Base-by-base conservation (phyloP, 2,888 invertebrate genomes). In the Standfussiana lucernea region DNA sequence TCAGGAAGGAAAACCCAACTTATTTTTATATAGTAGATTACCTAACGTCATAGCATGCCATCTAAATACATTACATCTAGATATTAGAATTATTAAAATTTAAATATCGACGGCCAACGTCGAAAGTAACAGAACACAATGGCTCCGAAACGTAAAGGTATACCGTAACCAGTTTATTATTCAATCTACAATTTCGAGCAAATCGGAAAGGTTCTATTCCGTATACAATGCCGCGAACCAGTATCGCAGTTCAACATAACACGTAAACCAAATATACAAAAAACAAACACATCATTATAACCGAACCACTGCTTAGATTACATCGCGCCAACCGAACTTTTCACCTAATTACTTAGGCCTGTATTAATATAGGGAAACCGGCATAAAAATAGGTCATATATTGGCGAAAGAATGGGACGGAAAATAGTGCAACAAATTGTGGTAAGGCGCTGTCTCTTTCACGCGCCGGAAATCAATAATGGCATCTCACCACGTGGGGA, bases 361-460 rank as follows among this genome's bases (percentile, higher is more conserved):
- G 94, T 95, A 95, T 96, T 96, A 96, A 96, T 95, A 95, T 94
- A 96, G 95, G 96, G 94, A 95, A 96, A 95, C 93, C 94, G 92
- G 94, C 92, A 95, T 95, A 96, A 96, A 96, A 96, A 96, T 96
- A 96, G 96, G 96, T 96, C 96, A 96, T 96, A 96, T 95, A 96
- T 96, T 95, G 95, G 96, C 94, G 95, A 92, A 93, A 73, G 93
- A 96, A 87, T 24, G 93, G 89, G 94, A 96, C 90, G 88, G 91
- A 96, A 96, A 95, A 96, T 96, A 96, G 96, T 96, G 96, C 96
- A 96, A 96, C 96, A 96, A 96, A 96, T 96, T 95, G 92, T 94
- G 92, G 94, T 94, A 96, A 93, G 88, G 94, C 94, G 92, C 83
- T 88, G 91, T 96, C 96, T 91, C 95, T 84, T 89, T 96, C 93